These are phyloP conservation scores for Drosophila pectinifera DNA, from an alignment of 1,140 invertebrate species.

Conservation along the genomic window DNA sequence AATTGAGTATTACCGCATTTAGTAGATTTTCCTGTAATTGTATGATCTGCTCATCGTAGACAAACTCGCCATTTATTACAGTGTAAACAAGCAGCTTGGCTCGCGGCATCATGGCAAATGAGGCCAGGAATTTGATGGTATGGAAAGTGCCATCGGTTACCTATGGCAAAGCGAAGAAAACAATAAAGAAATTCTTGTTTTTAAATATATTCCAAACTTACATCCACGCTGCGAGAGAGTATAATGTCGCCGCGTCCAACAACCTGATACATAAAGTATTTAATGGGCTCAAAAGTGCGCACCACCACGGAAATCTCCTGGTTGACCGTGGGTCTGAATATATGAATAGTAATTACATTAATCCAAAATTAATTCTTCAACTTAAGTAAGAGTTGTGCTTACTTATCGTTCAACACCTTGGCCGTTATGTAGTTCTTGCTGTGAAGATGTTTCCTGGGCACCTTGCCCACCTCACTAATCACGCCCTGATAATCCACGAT, in stretches of 20 bases:
- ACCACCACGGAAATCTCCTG: conserved; percentile 93
- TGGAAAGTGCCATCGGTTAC: conserved; percentile 81
- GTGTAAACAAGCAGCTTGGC: conserved; percentile 93
- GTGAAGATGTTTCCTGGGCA: conserved; percentile 90
- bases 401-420: conserved; percentile 88
- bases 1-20: conserved; percentile 88
- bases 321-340: conserved; percentile 87
- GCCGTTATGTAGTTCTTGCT: conserved; percentile 92
- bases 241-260: conserved; percentile 95
- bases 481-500: conserved; percentile 88
- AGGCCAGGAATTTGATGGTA: conserved; percentile 88
- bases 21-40: conserved; percentile 91
- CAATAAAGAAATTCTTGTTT: not conserved
- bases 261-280: conserved; percentile 92
- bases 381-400: conserved; percentile 4
- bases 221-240: conserved; percentile 88
- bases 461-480: conserved; percentile 89
- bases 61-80: conserved; percentile 91
- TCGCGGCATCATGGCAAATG: conserved; percentile 93
- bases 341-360: not conserved
- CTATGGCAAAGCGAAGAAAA: not conserved
- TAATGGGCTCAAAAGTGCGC: conserved; percentile 92
- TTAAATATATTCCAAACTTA: conserved; percentile 56
- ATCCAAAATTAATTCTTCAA: not conserved
- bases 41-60: conserved; percentile 93